These are phyloP conservation scores for Phalacrocorax aristotelis DNA, from an alignment of 2,113 vertebrate species.

Conservation along the genomic window DNA sequence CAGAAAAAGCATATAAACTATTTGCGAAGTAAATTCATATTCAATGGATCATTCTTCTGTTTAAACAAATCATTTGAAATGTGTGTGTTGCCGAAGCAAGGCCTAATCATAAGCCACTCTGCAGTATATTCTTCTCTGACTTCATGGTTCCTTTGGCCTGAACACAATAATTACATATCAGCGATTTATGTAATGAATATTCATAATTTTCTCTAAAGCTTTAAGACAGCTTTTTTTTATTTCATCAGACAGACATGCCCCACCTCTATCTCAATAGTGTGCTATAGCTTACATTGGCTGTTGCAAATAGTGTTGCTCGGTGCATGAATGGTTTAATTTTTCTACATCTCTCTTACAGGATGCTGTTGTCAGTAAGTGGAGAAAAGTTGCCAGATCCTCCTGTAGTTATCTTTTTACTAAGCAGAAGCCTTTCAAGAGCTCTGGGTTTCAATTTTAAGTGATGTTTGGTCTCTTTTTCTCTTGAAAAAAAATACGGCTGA, in stretches of 20 bases:
- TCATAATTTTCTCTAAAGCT: constrained; percentile 26
- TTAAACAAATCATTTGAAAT: neutral
- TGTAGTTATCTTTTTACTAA: neutral
- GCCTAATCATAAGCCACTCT: constrained; percentile 19
- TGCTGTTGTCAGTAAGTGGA: constrained; percentile 23
- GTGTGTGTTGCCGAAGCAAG: neutral
- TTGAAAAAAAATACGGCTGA: neutral
- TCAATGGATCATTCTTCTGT: neutral
- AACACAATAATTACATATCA: neutral
- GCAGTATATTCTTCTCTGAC: constrained; percentile 28
- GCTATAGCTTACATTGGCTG: constrained; percentile 54
- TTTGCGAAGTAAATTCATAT: neutral
- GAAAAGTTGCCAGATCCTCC: neutral
- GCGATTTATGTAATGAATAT: constrained; percentile 26
- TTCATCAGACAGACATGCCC: neutral
- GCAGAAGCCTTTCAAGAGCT: neutral
- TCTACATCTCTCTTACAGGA: constrained; percentile 29
- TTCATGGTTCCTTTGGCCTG: constrained; percentile 36
- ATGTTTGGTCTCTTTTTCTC: neutral
- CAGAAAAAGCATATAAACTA: neutral
- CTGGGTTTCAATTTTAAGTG: neutral
- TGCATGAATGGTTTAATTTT: constrained; percentile 34
- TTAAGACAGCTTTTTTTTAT: neutral
- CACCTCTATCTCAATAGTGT: neutral
- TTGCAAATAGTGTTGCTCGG: neutral